Conservation (phyloP, 2,113 vertebrate species). For the Phyllopteryx taeniolatus region DNA sequence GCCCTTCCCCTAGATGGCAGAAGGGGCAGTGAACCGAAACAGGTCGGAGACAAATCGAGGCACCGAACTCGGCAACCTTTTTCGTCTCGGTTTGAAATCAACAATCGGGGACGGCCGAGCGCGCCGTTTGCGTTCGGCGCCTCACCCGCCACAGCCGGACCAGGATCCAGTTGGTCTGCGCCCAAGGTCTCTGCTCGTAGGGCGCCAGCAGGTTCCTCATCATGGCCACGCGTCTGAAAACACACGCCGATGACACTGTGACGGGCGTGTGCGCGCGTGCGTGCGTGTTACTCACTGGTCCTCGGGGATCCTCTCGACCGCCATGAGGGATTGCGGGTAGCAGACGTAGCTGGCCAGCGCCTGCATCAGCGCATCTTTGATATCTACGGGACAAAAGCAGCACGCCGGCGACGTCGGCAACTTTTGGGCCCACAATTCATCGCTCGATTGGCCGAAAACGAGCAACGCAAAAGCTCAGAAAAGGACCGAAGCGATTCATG, state of each 20-base stretch:
- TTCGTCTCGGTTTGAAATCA: no score
- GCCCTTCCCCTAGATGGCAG: neutral
- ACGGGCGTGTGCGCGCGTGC: neutral
- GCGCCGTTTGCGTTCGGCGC: no score
- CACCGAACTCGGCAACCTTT: no score
- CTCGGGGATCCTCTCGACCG: slow-evolving; percentile 92
- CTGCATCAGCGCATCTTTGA: slow-evolving; percentile 98
- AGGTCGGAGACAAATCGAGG: no score
- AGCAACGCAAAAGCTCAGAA: no score
- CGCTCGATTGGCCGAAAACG: no score
- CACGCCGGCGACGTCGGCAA: neutral
- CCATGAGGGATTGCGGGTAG: slow-evolving; percentile 93
- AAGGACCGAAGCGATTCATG: no score
- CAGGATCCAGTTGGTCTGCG: slow-evolving; percentile 99
- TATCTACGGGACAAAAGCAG: slow-evolving; percentile 73
- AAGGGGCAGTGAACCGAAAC: neutral
- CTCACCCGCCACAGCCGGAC: slow-evolving; percentile 94
- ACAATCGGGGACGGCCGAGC: no score
- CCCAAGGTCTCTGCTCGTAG: slow-evolving; percentile 97
- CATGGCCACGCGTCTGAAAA: slow-evolving; percentile 87
- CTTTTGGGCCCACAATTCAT: no score
- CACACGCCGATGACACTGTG: neutral
- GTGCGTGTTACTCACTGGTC: slow-evolving; percentile 84
- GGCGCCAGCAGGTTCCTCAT: slow-evolving; percentile 95
- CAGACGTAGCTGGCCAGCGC: slow-evolving; percentile 96